These are phyloP conservation scores for Rallus crepitans DNA, from an alignment of 2,797 vertebrate genomes.

Conservation along the genomic window DNA sequence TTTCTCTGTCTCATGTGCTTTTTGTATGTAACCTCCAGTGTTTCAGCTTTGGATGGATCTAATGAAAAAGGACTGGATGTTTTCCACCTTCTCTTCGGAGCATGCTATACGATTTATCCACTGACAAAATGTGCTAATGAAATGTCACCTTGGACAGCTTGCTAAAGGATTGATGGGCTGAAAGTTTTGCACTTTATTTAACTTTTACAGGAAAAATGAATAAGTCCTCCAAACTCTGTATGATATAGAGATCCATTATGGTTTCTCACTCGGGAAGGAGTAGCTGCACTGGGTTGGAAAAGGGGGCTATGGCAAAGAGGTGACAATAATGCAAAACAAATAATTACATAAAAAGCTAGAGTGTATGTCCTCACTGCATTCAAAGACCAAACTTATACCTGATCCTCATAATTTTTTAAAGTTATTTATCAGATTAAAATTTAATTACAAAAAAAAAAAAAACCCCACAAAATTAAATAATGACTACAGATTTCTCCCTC, in stretches of 20 bases:
- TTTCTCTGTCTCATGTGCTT: constrained; percentile 79
- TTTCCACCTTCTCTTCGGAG: constrained; percentile 82
- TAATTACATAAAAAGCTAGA: constrained; percentile 12
- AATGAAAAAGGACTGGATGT: constrained; percentile 89
- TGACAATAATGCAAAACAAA: constrained; percentile 51
- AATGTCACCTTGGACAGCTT: constrained; percentile 92
- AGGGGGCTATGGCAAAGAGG: not conserved
- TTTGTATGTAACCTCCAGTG: constrained; percentile 84
- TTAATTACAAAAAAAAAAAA: not conserved
- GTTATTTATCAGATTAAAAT: not conserved
- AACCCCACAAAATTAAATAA: rapidly evolving
- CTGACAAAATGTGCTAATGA: constrained; percentile 95
- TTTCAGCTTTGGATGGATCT: constrained; percentile 82
- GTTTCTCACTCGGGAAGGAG: constrained; percentile 49
- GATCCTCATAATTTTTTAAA: not conserved
- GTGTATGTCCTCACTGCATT: not conserved
- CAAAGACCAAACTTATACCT: not conserved
- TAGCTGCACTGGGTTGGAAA: constrained; percentile 15
- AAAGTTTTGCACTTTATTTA: constrained; percentile 91
- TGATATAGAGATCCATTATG: constrained; percentile 77
- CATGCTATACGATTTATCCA: constrained; percentile 88
- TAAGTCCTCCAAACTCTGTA: constrained; percentile 79
- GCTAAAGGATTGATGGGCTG: constrained; percentile 87
- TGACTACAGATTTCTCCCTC: not conserved
- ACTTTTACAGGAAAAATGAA: constrained; percentile 84